Conservation (phyloP, 2,888 invertebrate species). For the Sarcophaga variegata region DNA sequence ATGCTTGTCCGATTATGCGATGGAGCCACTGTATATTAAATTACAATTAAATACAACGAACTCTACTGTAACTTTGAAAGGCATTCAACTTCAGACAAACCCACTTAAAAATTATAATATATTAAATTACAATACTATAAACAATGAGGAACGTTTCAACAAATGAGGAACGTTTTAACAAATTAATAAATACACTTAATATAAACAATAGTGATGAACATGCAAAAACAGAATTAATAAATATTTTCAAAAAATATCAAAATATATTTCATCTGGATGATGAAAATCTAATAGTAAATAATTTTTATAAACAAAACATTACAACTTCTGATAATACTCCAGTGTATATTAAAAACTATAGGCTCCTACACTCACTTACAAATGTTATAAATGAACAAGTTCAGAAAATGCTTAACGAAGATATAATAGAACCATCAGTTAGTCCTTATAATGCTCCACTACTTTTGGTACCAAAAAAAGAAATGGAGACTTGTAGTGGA, state of each 20-base stretch:
- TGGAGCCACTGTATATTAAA: too few species aligned
- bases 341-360: slow-evolving; percentile 26
- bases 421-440: slow-evolving; percentile 35
- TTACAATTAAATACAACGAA: slow-evolving; percentile 33
- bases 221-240: slow-evolving; percentile 19
- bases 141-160: neutral
- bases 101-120: slow-evolving; percentile 18
- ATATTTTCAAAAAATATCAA: neutral
- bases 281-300: slow-evolving; percentile 3
- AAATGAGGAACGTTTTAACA: neutral
- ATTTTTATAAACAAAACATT: neutral
- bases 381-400: slow-evolving; percentile 30
- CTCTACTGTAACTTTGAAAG: slow-evolving; percentile 6
- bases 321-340: neutral
- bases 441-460: slow-evolving; percentile 65
- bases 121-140: slow-evolving; percentile 13
- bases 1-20: too few species aligned
- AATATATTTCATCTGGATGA: slow-evolving; percentile 11
- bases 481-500: too few species aligned
- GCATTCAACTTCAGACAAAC: slow-evolving; percentile 38
- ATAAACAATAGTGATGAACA: neutral
- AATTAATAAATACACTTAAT: too few species aligned
- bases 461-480: slow-evolving; percentile 44
- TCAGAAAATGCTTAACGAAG: slow-evolving; percentile 38
- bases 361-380: neutral